phyloP scores from a whole-genome alignment of 2,888 invertebrate species.

The Nomada ruficornis region DNA sequence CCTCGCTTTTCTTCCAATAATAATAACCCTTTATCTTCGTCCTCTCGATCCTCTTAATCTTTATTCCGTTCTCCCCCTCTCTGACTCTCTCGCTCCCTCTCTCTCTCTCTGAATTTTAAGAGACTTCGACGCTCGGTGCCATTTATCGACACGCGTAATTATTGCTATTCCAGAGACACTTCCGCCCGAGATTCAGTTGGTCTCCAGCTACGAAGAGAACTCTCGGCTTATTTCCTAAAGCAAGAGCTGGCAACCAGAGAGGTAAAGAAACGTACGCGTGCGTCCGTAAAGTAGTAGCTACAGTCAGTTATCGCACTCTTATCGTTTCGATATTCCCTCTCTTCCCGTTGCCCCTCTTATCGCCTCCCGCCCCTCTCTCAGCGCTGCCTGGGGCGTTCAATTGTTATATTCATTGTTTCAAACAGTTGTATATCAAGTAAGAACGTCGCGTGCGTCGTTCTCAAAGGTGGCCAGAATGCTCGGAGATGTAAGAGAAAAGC shows the following conservation, averaged over 20 bases:
- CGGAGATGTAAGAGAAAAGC: neutral
- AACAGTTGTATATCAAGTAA: neutral
- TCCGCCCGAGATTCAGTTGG: neutral
- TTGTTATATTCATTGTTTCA: neutral
- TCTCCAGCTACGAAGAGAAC: neutral
- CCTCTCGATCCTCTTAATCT: too few species aligned
- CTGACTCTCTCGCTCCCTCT: neutral
- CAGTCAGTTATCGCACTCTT: slow-evolving; percentile 65
- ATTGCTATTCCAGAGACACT: too few species aligned
- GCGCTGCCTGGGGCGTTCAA: neutral
- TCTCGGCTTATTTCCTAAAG: slow-evolving; percentile 12
- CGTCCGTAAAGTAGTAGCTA: slow-evolving; percentile 44
- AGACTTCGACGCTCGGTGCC: slow-evolving; percentile 73
- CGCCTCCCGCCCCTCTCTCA: neutral
- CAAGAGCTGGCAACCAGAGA: neutral
- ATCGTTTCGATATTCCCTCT: slow-evolving; percentile 62
- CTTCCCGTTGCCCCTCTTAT: slow-evolving; percentile 4
- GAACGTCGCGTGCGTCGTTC: too few species aligned
- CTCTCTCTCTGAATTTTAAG: slow-evolving; percentile 39
- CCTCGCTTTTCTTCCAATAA: too few species aligned
- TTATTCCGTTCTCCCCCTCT: neutral
- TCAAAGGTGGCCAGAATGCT: too few species aligned
- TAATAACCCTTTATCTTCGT: too few species aligned
- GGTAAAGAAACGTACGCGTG: slow-evolving; percentile 14
- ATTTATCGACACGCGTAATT: slow-evolving; percentile 47